Conservation (phyloP, 2,888 invertebrate genomes). For the Latheticus oryzae region DNA sequence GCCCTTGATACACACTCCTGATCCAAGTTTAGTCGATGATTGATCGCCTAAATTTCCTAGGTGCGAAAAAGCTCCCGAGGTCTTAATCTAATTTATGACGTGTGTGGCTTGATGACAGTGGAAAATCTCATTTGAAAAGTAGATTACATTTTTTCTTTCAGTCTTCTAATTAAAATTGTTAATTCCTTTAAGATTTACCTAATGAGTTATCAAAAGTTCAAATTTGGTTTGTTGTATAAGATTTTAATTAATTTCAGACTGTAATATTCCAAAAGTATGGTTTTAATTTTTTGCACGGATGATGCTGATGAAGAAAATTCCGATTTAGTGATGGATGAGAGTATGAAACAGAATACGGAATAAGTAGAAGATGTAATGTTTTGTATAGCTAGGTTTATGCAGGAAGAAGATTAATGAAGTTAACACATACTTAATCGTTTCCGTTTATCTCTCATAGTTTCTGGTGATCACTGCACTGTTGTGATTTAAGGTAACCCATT, state of each 20-base stretch:
- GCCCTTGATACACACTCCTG: conserved; percentile 36
- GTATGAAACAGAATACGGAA: conserved; percentile 4
- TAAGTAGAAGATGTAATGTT: conserved; percentile 4
- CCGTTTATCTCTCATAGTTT: conserved; percentile 8
- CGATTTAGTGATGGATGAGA: conserved; percentile 7
- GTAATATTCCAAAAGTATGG: background rate
- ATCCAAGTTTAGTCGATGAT: conserved; percentile 41
- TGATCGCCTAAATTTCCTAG: conserved; percentile 41
- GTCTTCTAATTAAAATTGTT: conserved; percentile 19
- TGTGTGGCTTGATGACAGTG: conserved; percentile 19
- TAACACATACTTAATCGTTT: conserved; percentile 20
- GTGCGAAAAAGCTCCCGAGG: conserved; percentile 24
- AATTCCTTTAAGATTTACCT: conserved; percentile 13
- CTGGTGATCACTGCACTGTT: conserved; percentile 14
- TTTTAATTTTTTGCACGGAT: too few relatives aligned
- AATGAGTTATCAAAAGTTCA: conserved; percentile 16
- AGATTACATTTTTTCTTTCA: background rate
- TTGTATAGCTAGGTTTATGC: conserved; percentile 18
- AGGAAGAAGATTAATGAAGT: conserved; percentile 32
- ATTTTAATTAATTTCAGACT: conserved; percentile 15
- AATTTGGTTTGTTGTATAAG: background rate
- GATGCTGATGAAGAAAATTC: background rate
- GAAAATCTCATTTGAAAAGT: background rate
- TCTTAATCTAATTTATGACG: conserved; percentile 36
- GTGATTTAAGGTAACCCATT: conserved; percentile 18